Percentiles rank a stretch among this genome's conserved stretches.
Evolutionary conservation across 2,113 vertebrate species (phyloP).

Genomic region (Equus quagga): DNA sequence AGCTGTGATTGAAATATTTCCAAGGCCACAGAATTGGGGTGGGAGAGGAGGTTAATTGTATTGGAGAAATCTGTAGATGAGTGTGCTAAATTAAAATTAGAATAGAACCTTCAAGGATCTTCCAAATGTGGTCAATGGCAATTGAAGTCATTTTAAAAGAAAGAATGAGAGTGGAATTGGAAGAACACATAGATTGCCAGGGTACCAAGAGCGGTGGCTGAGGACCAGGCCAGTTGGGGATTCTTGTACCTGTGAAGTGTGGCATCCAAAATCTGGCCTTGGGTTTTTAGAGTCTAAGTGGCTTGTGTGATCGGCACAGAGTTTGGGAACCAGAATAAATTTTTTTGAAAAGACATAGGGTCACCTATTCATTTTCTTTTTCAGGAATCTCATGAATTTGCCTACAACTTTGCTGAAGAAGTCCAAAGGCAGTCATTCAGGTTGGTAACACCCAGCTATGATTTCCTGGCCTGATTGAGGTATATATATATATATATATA

Average conservation of each 20-base stretch:
- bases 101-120: accelerated
- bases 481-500: too few species aligned
- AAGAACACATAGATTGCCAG: background rate
- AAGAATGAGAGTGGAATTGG: accelerated
- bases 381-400: conserved; percentile 92
- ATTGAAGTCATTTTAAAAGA: accelerated
- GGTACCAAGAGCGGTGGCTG: accelerated
- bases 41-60: background rate
- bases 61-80: too few species aligned
- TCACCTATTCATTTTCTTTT: background rate
- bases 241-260: accelerated
- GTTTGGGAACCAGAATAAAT: too few species aligned
- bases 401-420: conserved; percentile 89
- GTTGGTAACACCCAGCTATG: conserved; percentile 91
- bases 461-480: conserved; percentile 93
- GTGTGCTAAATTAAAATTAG: background rate
- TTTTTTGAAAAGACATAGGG: accelerated
- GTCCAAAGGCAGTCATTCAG: conserved; percentile 90
- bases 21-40: background rate
- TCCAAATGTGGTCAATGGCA: background rate
- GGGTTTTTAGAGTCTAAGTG: accelerated
- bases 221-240: background rate
- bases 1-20: accelerated
- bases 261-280: accelerated
- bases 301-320: accelerated